Percentiles rank a stretch among this genome's conserved stretches.
Conservation (phyloP, 2,113 vertebrate genomes). For the Oenanthe melanoleuca region DNA sequence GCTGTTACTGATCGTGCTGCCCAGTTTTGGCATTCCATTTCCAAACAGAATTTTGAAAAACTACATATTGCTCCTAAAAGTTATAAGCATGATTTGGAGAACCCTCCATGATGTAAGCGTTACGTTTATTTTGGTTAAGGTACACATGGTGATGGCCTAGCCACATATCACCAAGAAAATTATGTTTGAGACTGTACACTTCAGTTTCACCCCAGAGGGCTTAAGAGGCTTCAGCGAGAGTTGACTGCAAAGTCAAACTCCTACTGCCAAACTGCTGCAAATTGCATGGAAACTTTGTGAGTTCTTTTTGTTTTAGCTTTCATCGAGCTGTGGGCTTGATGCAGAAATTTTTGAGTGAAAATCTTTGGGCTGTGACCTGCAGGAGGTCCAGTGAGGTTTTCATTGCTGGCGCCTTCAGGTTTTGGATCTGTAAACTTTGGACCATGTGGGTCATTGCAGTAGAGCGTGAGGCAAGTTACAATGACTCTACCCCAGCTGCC, state of each 20-base stretch:
- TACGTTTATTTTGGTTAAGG: not conserved
- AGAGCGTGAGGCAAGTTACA: not conserved
- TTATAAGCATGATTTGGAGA: not conserved
- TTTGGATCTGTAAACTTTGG: not conserved
- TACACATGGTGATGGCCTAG: not conserved
- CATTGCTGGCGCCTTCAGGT: not conserved
- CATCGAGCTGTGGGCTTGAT: not conserved
- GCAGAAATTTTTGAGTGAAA: not conserved
- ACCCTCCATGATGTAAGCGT: not conserved
- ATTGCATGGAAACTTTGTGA: not conserved
- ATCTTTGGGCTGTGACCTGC: not conserved
- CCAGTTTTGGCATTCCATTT: not conserved
- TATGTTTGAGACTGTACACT: not conserved
- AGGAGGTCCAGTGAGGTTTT: not conserved
- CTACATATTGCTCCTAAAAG: not conserved
- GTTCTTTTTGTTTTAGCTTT: not conserved
- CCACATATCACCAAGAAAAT: not conserved
- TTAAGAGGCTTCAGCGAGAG: not conserved
- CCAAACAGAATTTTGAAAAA: not conserved
- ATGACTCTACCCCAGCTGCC: not conserved
- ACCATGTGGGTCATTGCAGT: not conserved
- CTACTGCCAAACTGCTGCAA: not conserved
- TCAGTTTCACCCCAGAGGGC: not conserved
- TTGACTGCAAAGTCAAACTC: not conserved
- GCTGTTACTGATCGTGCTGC: not conserved